These are phyloP conservation scores for Misgurnus mizolepis DNA, from an alignment of 2,113 vertebrate species.

Conservation along the genomic window DNA sequence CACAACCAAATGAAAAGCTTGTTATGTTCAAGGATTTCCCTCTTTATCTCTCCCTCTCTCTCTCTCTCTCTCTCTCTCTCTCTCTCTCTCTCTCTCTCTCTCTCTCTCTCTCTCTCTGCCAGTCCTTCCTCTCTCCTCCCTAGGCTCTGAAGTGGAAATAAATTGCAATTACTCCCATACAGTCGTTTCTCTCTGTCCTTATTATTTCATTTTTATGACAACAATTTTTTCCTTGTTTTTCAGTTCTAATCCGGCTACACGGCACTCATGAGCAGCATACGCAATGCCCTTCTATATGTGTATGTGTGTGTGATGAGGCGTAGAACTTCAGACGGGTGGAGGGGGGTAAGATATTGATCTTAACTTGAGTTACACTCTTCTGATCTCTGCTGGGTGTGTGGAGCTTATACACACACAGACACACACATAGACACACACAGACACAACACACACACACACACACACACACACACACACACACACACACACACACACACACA, in stretches of 20 bases:
- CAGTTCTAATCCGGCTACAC: slow-evolving; percentile 1
- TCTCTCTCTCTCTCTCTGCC: slow-evolving; percentile 47
- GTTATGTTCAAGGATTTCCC: slow-evolving; percentile 71
- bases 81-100: slow-evolving; percentile 18
- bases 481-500: slow-evolving; percentile 41
- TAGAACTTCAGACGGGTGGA: slow-evolving; percentile 28
- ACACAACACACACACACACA: slow-evolving; percentile 41
- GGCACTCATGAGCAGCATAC: slow-evolving; percentile 10
- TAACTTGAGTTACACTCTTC: slow-evolving; percentile 85
- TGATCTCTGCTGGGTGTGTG: slow-evolving; percentile 85
- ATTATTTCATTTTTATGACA: slow-evolving; percentile 61
- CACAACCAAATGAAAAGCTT: slow-evolving; percentile 72
- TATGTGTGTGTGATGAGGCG: slow-evolving; percentile 5
- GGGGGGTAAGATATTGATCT: slow-evolving; percentile 81
- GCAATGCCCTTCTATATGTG: slow-evolving; percentile 39
- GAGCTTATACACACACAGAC: slow-evolving; percentile 2
- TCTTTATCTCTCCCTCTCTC: slow-evolving; percentile 22
- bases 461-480: slow-evolving; percentile 33
- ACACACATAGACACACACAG: background rate
- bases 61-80: slow-evolving; percentile 24
- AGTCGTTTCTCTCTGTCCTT: slow-evolving; percentile 78
- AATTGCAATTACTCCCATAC: slow-evolving; percentile 85
- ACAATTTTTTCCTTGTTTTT: background rate
- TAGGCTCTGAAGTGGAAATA: slow-evolving; percentile 80
- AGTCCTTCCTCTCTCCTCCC: slow-evolving; percentile 43